Evolutionary conservation across 2,797 vertebrate species (phyloP).

Genomic region (Eutrigla gurnardus): DNA sequence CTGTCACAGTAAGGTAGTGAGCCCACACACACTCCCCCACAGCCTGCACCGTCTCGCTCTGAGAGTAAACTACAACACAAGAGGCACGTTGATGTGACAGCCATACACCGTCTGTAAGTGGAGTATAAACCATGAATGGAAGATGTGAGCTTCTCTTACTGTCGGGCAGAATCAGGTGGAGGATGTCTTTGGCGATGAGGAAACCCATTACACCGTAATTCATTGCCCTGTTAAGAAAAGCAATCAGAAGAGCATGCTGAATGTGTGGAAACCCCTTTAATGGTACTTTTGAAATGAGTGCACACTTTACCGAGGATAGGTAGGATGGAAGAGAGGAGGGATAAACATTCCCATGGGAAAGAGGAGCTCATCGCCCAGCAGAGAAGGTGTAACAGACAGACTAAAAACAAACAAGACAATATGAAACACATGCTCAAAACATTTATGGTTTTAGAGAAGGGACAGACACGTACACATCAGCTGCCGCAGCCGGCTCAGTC

Average conservation of each 20-base stretch:
- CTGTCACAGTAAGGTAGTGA: constrained; percentile 73
- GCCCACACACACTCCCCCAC: constrained; percentile 82
- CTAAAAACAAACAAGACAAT: constrained; percentile 57
- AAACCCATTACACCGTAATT: constrained; percentile 83
- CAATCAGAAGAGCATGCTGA: background rate
- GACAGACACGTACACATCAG: constrained; percentile 69
- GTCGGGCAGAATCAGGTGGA: constrained; percentile 81
- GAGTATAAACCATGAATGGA: background rate
- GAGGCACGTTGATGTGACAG: background rate
- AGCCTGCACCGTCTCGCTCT: constrained; percentile 64
- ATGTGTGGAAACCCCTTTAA: background rate
- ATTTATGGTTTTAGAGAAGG: background rate
- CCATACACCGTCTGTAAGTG: background rate
- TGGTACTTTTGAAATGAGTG: background rate
- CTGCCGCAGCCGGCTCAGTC: constrained; percentile 37
- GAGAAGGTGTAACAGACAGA: constrained; percentile 74
- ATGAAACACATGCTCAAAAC: constrained; percentile 1
- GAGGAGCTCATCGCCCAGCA: constrained; percentile 74
- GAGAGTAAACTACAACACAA: constrained; percentile 72
- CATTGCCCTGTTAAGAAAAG: constrained; percentile 76
- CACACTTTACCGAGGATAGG: constrained; percentile 82
- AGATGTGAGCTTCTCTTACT: constrained; percentile 71
- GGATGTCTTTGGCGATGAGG: constrained; percentile 83
- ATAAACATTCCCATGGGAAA: constrained; percentile 85
- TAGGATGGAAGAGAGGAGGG: constrained; percentile 80